These are phyloP conservation scores for Centrocercus urophasianus DNA, from an alignment of 2,113 vertebrate species.

Conservation along the genomic window DNA sequence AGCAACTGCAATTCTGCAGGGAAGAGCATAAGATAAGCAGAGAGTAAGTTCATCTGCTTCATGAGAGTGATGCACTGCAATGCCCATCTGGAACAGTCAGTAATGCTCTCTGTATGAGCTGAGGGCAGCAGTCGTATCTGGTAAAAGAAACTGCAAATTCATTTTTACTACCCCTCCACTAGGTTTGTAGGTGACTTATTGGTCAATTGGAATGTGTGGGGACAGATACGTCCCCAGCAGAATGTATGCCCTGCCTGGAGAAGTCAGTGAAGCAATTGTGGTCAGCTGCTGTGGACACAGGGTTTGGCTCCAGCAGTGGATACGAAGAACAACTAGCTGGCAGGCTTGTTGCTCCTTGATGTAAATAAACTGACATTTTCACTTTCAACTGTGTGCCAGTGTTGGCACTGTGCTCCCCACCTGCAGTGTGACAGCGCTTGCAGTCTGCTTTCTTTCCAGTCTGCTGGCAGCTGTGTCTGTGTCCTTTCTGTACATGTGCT, in stretches of 20 bases:
- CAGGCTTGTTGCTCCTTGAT: not conserved
- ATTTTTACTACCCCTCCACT: not conserved
- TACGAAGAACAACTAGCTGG: not conserved
- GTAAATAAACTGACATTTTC: not conserved
- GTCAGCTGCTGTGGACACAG: accelerated
- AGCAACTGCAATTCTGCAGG: not conserved
- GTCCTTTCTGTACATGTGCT: accelerated
- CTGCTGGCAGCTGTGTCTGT: not conserved
- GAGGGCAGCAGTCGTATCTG: not conserved
- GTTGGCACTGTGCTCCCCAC: not conserved
- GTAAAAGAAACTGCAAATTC: not conserved
- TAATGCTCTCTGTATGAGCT: not conserved
- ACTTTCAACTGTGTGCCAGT: not conserved
- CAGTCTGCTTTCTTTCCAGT: not conserved
- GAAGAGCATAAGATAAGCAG: not conserved
- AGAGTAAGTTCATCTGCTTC: not conserved
- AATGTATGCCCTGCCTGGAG: not conserved
- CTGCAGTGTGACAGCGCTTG: not conserved
- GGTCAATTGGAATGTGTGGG: not conserved
- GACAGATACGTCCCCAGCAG: not conserved
- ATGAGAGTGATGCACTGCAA: not conserved
- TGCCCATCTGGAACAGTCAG: not conserved
- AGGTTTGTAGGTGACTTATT: not conserved
- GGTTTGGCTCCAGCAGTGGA: accelerated
- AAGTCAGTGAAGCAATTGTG: not conserved